These are phyloP conservation scores for Adineta ricciae DNA, from an alignment of 2,888 invertebrate species.

Conservation along the genomic window DNA sequence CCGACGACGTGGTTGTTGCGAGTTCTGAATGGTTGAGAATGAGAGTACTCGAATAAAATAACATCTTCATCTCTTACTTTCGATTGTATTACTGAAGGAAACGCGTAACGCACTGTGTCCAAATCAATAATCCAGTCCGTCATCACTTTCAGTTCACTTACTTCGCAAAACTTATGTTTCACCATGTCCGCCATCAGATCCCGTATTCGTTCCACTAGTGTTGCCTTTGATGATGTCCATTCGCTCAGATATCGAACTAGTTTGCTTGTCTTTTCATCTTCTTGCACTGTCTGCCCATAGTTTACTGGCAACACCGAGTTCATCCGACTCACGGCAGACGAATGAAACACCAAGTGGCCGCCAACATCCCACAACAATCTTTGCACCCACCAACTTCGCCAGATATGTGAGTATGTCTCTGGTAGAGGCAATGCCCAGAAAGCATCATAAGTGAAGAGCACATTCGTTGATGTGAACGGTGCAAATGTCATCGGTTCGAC, in stretches of 20 bases:
- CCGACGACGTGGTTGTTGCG: neutral
- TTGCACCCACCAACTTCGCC: slow-evolving; percentile 40
- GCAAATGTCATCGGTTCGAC: neutral
- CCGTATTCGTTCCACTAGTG: neutral
- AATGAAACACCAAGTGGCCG: neutral
- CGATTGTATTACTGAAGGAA: neutral
- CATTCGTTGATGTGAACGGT: slow-evolving; percentile 41
- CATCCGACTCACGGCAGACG: neutral
- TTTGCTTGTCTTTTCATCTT: no score
- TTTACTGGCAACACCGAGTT: no score
- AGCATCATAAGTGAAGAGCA: slow-evolving; percentile 38
- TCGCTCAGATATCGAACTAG: slow-evolving; percentile 34
- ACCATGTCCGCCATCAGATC: slow-evolving; percentile 32
- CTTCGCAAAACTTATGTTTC: slow-evolving; percentile 33
- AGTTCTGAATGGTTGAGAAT: no score
- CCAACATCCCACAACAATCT: slow-evolving; percentile 37
- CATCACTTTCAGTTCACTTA: slow-evolving; percentile 34
- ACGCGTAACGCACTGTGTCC: slow-evolving; percentile 4
- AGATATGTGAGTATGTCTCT: slow-evolving; percentile 39
- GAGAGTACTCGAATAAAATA: no score
- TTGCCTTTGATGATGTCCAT: slow-evolving; percentile 35
- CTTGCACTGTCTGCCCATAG: no score
- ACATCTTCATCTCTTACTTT: neutral
- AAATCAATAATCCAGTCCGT: slow-evolving; percentile 23
- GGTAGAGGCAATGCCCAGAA: slow-evolving; percentile 40